These are phyloP conservation scores for Hydrotaea diabolus DNA, from an alignment of 2,888 invertebrate genomes.

Conservation along the genomic window DNA sequence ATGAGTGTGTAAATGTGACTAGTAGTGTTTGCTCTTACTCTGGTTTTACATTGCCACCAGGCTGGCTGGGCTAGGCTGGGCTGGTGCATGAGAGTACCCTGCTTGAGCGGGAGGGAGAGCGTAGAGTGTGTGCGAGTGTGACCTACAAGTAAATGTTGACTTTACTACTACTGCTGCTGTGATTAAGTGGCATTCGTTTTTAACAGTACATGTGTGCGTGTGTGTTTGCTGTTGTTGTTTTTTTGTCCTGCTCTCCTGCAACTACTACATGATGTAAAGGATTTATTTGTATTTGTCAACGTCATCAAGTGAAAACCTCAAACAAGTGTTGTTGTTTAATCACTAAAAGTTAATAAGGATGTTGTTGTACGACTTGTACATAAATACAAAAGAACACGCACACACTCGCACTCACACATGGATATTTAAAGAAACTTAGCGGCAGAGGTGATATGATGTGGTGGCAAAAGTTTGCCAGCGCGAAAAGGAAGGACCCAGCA, in stretches of 20 bases:
- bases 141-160: constrained; percentile 13
- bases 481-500: too few relatives aligned
- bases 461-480: too few relatives aligned
- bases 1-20: background rate
- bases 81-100: too few relatives aligned
- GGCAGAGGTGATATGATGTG: too few relatives aligned
- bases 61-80: background rate
- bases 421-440: too few relatives aligned
- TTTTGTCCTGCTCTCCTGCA: background rate
- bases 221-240: constrained; percentile 1
- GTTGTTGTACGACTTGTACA: background rate
- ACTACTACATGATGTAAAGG: constrained; percentile 19
- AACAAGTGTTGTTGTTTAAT: background rate
- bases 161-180: background rate
- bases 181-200: background rate
- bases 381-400: background rate
- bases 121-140: background rate
- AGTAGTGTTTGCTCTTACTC: constrained; percentile 2
- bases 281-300: constrained; percentile 43
- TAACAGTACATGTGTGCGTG: background rate
- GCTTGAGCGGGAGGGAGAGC: too few relatives aligned
- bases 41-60: too few relatives aligned
- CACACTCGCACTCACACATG: too few relatives aligned
- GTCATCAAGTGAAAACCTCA: constrained; percentile 37
- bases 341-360: constrained; percentile 4